Percentiles rank a stretch among this genome's conserved stretches.
Conservation (phyloP, 2,113 vertebrate genomes). For the Channa argus region DNA sequence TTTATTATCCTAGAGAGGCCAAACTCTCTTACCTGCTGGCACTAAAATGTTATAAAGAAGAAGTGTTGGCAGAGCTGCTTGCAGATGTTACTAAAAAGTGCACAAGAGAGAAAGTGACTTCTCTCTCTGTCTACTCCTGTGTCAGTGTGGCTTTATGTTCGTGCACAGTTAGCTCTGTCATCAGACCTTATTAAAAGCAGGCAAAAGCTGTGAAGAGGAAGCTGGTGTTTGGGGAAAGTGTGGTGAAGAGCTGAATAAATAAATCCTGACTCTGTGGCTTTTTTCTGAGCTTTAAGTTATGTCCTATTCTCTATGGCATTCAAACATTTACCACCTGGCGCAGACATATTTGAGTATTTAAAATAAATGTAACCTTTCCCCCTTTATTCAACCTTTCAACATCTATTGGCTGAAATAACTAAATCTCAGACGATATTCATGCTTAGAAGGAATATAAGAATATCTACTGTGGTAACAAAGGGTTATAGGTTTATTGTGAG, state of each 20-base stretch:
- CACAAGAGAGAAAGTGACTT: background rate
- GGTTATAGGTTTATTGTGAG: slow-evolving; percentile 40
- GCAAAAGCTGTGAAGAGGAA: slow-evolving; percentile 18
- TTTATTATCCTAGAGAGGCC: background rate
- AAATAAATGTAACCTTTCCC: slow-evolving; percentile 12
- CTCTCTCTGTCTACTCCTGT: background rate
- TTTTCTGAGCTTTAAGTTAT: slow-evolving; percentile 26
- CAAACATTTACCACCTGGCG: slow-evolving; percentile 39
- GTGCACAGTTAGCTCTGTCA: slow-evolving; percentile 23
- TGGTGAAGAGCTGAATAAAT: slow-evolving; percentile 38
- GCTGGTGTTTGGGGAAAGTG: slow-evolving; percentile 6
- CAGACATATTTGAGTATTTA: slow-evolving; percentile 15
- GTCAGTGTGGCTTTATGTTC: background rate
- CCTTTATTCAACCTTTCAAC: slow-evolving; percentile 14
- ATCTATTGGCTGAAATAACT: slow-evolving; percentile 38
- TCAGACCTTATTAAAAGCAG: slow-evolving; percentile 56
- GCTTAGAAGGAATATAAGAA: slow-evolving; percentile 16
- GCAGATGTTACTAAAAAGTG: background rate
- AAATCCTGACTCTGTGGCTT: slow-evolving; percentile 49
- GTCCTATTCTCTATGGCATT: slow-evolving; percentile 33
- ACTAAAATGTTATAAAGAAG: background rate
- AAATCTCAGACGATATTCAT: slow-evolving; percentile 21
- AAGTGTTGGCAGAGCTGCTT: too few relatives aligned
- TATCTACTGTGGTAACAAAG: slow-evolving; percentile 19
- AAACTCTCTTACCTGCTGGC: background rate